These are phyloP conservation scores for Porites divaricata DNA, from an alignment of 92 coral and sea anemone species.

Conservation along the genomic window DNA sequence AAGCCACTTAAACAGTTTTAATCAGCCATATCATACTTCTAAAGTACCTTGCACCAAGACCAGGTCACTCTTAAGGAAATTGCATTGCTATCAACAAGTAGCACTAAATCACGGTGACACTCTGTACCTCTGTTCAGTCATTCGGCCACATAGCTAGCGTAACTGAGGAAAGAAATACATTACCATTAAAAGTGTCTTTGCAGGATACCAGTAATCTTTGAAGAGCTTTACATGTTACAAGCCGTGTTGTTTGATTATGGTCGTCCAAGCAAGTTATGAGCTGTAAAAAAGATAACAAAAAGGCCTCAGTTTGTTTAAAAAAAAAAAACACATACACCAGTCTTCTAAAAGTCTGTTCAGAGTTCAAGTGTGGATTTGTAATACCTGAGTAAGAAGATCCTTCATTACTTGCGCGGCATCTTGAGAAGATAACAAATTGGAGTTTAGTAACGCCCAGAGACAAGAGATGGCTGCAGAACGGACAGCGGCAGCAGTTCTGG, in stretches of 20 bases:
- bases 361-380: neutral
- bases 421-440: constrained; percentile 67
- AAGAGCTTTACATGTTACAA: constrained; percentile 91
- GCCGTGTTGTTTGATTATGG: constrained; percentile 89
- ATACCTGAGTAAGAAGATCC: constrained; percentile 95
- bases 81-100: too few relatives aligned
- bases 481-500: constrained; percentile 93
- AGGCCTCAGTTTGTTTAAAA: neutral
- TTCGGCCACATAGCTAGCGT: too few relatives aligned
- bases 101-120: too few relatives aligned
- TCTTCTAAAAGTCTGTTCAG: neutral
- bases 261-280: constrained; percentile 90
- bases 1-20: too few relatives aligned
- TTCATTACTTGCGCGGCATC: constrained; percentile 77
- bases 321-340: neutral
- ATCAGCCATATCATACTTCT: too few relatives aligned
- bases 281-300: constrained; percentile 31
- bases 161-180: neutral
- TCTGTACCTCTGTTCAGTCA: neutral
- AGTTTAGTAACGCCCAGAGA: constrained; percentile 94
- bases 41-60: too few relatives aligned
- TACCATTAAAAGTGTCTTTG: constrained; percentile 90
- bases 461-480: constrained; percentile 98
- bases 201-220: constrained; percentile 85
- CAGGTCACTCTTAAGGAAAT: too few relatives aligned